A percentile compares a stretch with the other conserved stretches of the same genome.
Conservation (phyloP, 2,797 vertebrate genomes). For the Oceanodroma leucorhoa region DNA sequence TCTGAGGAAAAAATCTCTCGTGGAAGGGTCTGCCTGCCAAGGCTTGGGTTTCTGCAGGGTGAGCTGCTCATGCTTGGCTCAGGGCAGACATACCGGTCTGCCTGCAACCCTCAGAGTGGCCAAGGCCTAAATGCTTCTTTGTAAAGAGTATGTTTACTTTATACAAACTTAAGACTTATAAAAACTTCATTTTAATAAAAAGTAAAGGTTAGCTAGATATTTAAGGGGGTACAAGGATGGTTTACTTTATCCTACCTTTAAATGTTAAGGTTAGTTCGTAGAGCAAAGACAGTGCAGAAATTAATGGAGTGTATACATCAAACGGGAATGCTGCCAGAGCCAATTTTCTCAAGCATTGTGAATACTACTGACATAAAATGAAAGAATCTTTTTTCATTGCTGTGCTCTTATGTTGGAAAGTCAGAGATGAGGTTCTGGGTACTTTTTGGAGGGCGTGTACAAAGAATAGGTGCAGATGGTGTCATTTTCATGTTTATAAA, state of each 20-base stretch:
- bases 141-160: background rate
- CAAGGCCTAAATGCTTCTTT: background rate
- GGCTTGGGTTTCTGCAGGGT: background rate
- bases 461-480: background rate
- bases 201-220: conserved; percentile 13
- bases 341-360: background rate
- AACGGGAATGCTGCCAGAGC: background rate
- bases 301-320: background rate
- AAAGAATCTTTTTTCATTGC: conserved; percentile 15
- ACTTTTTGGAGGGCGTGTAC: background rate
- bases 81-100: background rate
- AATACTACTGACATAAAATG: background rate
- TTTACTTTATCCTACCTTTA: conserved; percentile 30
- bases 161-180: background rate
- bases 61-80: background rate
- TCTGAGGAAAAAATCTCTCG: background rate
- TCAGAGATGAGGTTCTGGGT: background rate
- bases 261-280: background rate
- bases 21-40: background rate
- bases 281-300: background rate
- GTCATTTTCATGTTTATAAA: background rate
- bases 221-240: background rate
- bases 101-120: background rate
- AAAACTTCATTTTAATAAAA: background rate
- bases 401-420: background rate